phyloP scores from a whole-genome alignment of 2,888 invertebrate genomes.

The Physocephala rufipes region DNA sequence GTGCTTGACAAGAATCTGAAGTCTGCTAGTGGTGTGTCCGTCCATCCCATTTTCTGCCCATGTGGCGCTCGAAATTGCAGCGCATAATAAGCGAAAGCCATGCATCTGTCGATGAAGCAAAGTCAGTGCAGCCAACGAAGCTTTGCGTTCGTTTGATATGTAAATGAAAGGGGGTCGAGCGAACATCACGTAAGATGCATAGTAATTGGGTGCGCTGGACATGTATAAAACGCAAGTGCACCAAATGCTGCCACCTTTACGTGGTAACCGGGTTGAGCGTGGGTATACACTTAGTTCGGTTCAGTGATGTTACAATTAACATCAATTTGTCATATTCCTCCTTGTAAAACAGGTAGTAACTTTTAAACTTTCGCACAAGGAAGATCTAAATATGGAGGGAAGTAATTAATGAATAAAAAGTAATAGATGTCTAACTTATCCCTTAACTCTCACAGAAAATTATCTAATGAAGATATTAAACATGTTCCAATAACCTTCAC shows the following conservation, averaged over 20 bases:
- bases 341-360: no score
- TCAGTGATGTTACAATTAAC: constrained; percentile 25
- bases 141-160: constrained; percentile 58
- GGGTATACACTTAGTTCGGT: constrained; percentile 4
- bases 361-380: neutral
- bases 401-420: neutral
- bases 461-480: no score
- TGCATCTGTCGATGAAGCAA: constrained; percentile 28
- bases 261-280: constrained; percentile 5
- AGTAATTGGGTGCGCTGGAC: constrained; percentile 43
- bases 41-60: constrained; percentile 3
- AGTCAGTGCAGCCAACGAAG: constrained; percentile 36
- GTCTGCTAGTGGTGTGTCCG: neutral
- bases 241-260: constrained; percentile 33
- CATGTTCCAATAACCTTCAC: no score
- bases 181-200: constrained; percentile 39
- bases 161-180: constrained; percentile 56
- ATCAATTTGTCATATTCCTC: neutral
- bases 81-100: constrained; percentile 53
- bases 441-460: no score
- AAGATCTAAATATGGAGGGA: neutral
- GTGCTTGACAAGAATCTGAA: no score
- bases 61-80: constrained; percentile 49
- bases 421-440: no score
- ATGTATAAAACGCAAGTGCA: constrained; percentile 1